Base-by-base conservation (phyloP, 2,113 vertebrate species). In the Gymnorhina tibicen region DNA sequence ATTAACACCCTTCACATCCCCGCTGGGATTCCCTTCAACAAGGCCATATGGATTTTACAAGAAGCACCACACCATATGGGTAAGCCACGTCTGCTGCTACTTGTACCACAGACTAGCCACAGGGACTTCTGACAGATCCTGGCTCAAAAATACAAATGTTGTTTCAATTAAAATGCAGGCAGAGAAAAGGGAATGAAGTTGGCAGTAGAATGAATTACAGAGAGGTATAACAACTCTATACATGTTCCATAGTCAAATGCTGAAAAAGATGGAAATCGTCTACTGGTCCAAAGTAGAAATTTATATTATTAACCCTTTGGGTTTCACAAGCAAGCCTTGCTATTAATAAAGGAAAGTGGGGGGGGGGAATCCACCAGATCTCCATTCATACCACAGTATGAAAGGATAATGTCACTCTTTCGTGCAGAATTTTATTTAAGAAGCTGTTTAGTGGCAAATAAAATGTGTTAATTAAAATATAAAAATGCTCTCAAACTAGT, bases 1-100 rank as follows among this genome's bases (percentile, higher is more conserved):
- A 99, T 99, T 99, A 99, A 98, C 98, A 98, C 98, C 98, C 98
- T 99, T 98, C 98, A 98, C 98, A 98, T 99, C 98, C 99, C 99
- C 95, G 98, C 97, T 97, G 98, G 98, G 98, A 98, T 97, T 97
- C 98, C 98, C 98, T 98, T 98, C 99, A 98, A 98, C 98, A 98
- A 98, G 97, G 98, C 99, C 99, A 99, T 99, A 99, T 99, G 99
- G 99, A 98, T 99, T 99, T 99, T 98, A 99, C 98, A 99, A 98
- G 98, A 98, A 98, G 98, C 97, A 95, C 96, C 79, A 89, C 98
- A 98, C 99, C 99, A 99, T 99, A 99, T 99, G 99, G 99, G 98
- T 97, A 98, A 98, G 98, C 98, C 97, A 97, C 97, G 98, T 98
- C 99, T 99, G 98, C 98, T 98, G 98, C 98, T 98, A 97, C 98